These are phyloP conservation scores for Cepaea nemoralis DNA, from an alignment of 1,140 invertebrate species.

Conservation along the genomic window DNA sequence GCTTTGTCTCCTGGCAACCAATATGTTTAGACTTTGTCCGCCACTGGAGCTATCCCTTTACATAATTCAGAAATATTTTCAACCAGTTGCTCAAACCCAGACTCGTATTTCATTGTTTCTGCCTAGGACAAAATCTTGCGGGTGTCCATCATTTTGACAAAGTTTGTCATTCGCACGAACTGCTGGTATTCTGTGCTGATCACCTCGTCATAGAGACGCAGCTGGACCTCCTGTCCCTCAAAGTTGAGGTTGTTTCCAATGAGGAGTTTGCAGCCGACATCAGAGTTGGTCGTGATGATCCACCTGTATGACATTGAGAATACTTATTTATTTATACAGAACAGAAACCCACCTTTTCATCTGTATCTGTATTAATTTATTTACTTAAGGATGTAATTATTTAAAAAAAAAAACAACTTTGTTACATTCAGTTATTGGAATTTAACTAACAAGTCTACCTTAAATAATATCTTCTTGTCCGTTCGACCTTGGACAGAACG, in stretches of 20 bases:
- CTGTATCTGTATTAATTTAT: too few relatives aligned
- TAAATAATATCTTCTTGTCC: too few relatives aligned
- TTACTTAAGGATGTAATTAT: too few relatives aligned
- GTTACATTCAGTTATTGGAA: too few relatives aligned
- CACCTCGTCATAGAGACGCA: slow-evolving; percentile 21
- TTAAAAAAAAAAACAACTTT: too few relatives aligned
- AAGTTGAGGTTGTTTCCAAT: slow-evolving; percentile 2
- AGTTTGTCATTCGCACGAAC: slow-evolving; percentile 11
- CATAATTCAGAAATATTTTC: too few relatives aligned
- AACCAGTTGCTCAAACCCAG: too few relatives aligned
- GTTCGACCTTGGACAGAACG: too few relatives aligned
- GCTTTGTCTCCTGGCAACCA: too few relatives aligned
- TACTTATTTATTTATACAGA: background rate
- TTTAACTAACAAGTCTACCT: too few relatives aligned
- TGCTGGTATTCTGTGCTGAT: slow-evolving; percentile 18
- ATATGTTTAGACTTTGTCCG: too few relatives aligned
- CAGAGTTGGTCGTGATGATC: slow-evolving; percentile 28
- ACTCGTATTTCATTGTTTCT: background rate
- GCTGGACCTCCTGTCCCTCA: background rate
- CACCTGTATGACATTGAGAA: slow-evolving; percentile 14
- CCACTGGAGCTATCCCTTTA: too few relatives aligned
- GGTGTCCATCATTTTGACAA: slow-evolving; percentile 31
- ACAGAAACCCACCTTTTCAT: background rate
- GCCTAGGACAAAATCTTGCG: background rate
- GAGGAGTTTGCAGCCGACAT: slow-evolving; percentile 6